A percentile compares a stretch with the other conserved stretches of the same genome.
Conservation (phyloP, 2,888 invertebrate genomes). For the Ophioninae sp. region DNA sequence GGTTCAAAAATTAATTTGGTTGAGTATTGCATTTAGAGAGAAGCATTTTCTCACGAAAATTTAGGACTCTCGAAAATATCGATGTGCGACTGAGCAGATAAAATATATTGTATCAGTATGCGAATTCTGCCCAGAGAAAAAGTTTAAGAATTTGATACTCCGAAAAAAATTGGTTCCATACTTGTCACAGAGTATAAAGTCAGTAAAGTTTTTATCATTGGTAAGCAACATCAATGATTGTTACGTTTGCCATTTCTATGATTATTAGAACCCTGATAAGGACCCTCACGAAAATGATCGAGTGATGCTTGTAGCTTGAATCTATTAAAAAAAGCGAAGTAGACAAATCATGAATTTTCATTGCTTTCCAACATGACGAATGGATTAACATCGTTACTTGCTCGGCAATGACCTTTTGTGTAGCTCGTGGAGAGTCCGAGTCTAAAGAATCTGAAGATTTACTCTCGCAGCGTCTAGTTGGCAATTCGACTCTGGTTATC, state of each 20-base stretch:
- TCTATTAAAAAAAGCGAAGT: neutral
- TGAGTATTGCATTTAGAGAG: neutral
- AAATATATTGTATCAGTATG: too few relatives aligned
- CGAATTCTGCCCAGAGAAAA: neutral
- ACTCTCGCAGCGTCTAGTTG: constrained; percentile 39
- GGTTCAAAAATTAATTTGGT: neutral
- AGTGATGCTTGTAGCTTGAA: neutral
- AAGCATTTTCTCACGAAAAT: neutral
- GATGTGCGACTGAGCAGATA: neutral
- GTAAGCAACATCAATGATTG: neutral
- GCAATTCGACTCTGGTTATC: constrained; percentile 36
- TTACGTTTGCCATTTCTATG: neutral
- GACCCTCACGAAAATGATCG: neutral
- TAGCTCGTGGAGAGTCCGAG: neutral
- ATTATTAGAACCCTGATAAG: neutral
- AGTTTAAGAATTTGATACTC: neutral
- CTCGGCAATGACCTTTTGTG: constrained; percentile 14
- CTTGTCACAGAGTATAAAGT: neutral
- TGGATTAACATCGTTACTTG: constrained; percentile 10
- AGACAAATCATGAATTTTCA: neutral
- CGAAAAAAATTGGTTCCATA: constrained; percentile 9
- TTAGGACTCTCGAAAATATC: neutral
- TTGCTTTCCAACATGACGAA: neutral
- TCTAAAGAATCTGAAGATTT: neutral
- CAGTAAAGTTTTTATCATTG: neutral